A percentile compares a stretch with the other conserved stretches of the same genome.
phyloP scores from a whole-genome alignment of 2,888 invertebrate genomes.

The Clivina fossor region DNA sequence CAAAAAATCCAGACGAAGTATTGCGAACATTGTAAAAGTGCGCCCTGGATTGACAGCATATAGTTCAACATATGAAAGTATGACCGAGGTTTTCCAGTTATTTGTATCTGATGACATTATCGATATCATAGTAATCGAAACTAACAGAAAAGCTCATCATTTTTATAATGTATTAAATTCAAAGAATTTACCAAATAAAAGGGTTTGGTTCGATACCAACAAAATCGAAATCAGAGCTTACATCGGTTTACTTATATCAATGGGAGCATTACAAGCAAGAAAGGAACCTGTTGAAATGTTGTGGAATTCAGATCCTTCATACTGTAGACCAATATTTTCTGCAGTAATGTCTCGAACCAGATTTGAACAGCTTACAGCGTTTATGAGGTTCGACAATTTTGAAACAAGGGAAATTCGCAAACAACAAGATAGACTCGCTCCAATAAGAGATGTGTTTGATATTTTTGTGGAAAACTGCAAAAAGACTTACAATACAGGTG shows the following conservation, averaged over 20 bases:
- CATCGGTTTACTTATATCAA: slow-evolving; percentile 1
- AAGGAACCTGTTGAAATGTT: slow-evolving; percentile 17
- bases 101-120: neutral
- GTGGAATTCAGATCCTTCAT: slow-evolving; percentile 3
- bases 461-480: slow-evolving; percentile 29
- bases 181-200: neutral
- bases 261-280: slow-evolving; percentile 8
- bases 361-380: slow-evolving; percentile 3
- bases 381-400: slow-evolving; percentile 27
- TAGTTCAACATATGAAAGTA: neutral
- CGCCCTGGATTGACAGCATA: neutral
- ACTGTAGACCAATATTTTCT: slow-evolving; percentile 18
- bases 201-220: neutral
- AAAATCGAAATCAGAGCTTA: slow-evolving; percentile 9
- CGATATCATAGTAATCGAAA: slow-evolving; percentile 2
- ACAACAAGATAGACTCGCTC: slow-evolving; percentile 13
- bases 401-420: slow-evolving; percentile 18
- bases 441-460: slow-evolving; percentile 23
- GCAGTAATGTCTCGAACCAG: slow-evolving; percentile 20
- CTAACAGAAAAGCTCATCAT: neutral
- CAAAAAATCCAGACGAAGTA: neutral
- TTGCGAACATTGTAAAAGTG: neutral
- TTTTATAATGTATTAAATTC: neutral
- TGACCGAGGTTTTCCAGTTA: neutral
- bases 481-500: slow-evolving; percentile 23